Percentiles rank a stretch among this genome's conserved stretches.
Evolutionary conservation across 2,888 invertebrate species (phyloP).

Genomic region (Meteorus colon): DNA sequence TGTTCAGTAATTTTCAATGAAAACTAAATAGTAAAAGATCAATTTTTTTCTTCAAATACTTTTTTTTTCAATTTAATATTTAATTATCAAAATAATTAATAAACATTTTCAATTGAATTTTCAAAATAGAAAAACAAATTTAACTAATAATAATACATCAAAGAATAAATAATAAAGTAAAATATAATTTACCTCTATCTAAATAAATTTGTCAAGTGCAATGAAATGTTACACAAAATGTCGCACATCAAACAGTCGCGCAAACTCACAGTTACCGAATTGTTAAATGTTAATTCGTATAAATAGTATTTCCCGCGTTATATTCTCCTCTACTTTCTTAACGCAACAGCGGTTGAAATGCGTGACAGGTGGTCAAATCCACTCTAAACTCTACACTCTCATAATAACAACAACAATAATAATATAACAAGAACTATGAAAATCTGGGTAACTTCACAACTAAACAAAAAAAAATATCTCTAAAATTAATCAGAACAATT

Average conservation of each 20-base stretch:
- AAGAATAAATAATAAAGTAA: too few species aligned
- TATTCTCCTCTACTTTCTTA: neutral
- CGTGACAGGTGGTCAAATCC: slow-evolving; percentile 63
- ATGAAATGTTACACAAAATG: too few species aligned
- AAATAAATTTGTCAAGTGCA: too few species aligned
- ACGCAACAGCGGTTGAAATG: slow-evolving; percentile 52
- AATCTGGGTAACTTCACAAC: slow-evolving; percentile 22
- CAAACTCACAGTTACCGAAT: slow-evolving; percentile 14
- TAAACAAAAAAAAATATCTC: slow-evolving; percentile 8
- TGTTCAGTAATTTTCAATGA: too few species aligned
- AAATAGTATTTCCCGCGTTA: slow-evolving; percentile 44
- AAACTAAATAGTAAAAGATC: too few species aligned
- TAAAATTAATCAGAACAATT: neutral
- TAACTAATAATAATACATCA: too few species aligned
- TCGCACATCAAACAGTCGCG: too few species aligned
- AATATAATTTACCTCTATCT: slow-evolving; percentile 1
- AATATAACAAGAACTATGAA: slow-evolving; percentile 17
- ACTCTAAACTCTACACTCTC: slow-evolving; percentile 41
- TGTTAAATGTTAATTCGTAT: slow-evolving; percentile 44
- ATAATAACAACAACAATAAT: neutral
- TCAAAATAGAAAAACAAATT: too few species aligned
- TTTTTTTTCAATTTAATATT: too few species aligned
- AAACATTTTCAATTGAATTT: too few species aligned
- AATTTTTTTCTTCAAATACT: too few species aligned
- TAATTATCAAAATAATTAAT: too few species aligned